Percentiles rank a stretch among this genome's conserved stretches.
Evolutionary conservation across 1,140 invertebrate species (phyloP).

Genomic region (Latrodectus geometricus): DNA sequence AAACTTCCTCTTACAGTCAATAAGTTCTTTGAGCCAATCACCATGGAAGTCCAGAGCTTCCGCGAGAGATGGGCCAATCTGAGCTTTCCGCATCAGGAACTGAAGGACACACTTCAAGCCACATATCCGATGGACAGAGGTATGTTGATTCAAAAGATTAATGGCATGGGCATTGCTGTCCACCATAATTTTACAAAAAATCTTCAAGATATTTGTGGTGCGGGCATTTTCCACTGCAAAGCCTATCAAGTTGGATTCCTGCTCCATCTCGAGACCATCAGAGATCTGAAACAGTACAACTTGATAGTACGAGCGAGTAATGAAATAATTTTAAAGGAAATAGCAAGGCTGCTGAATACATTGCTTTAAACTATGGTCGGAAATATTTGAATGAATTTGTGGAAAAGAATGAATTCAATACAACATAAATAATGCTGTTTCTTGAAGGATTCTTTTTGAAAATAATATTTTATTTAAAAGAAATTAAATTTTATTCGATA

Average conservation of each 20-base stretch:
- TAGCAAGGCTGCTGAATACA: neutral
- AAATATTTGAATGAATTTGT: no score
- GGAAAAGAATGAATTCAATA: no score
- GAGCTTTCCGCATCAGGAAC: slow-evolving; percentile 90
- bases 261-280: slow-evolving; percentile 95
- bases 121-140: slow-evolving; percentile 86
- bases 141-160: slow-evolving; percentile 84
- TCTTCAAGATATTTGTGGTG: slow-evolving; percentile 98
- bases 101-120: slow-evolving; percentile 98
- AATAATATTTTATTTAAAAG: no score
- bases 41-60: slow-evolving; percentile 98
- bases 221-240: slow-evolving; percentile 96
- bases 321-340: slow-evolving; percentile 13
- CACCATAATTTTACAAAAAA: slow-evolving; percentile 93
- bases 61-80: slow-evolving; percentile 99
- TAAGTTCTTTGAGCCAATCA: slow-evolving; percentile 98
- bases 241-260: slow-evolving; percentile 95
- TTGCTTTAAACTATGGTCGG: neutral
- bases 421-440: no score
- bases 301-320: slow-evolving; percentile 74
- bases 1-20: slow-evolving; percentile 96
- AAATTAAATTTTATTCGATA: no score
- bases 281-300: slow-evolving; percentile 86
- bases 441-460: no score
- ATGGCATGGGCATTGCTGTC: slow-evolving; percentile 95